phyloP scores from a whole-genome alignment of 2,113 vertebrate genomes.

The Oreocharis arfaki region DNA sequence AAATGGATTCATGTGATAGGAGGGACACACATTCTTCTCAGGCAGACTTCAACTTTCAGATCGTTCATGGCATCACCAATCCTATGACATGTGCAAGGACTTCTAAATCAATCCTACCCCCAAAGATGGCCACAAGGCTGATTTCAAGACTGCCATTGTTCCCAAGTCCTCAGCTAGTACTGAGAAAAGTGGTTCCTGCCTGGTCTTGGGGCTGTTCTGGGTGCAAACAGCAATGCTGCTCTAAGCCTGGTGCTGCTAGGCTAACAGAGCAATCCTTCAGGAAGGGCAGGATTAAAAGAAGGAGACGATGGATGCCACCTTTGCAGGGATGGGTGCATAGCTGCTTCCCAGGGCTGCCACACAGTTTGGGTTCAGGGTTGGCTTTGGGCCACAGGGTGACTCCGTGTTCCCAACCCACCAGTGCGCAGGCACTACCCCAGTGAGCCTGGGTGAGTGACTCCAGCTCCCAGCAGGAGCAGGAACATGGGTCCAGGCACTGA shows the following conservation, averaged over 20 bases:
- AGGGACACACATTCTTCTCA: background rate
- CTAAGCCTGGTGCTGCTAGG: background rate
- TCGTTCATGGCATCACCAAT: background rate
- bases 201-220: background rate
- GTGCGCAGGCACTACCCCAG: background rate
- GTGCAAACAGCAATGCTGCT: background rate
- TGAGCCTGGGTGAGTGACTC: rapidly evolving
- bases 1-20: background rate
- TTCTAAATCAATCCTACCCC: background rate
- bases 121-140: background rate
- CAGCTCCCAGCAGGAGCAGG: background rate
- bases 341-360: background rate
- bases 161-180: background rate
- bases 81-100: background rate
- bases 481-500: background rate
- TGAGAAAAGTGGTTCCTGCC: background rate
- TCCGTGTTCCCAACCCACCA: background rate
- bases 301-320: rapidly evolving
- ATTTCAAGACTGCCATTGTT: background rate
- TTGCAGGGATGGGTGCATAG: background rate
- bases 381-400: background rate
- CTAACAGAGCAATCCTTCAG: background rate
- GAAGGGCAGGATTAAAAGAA: background rate
- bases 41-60: background rate
- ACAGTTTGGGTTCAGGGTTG: background rate